Evolutionary conservation across 2,888 invertebrate species (phyloP).

Genomic region (Orthosia gracilis): DNA sequence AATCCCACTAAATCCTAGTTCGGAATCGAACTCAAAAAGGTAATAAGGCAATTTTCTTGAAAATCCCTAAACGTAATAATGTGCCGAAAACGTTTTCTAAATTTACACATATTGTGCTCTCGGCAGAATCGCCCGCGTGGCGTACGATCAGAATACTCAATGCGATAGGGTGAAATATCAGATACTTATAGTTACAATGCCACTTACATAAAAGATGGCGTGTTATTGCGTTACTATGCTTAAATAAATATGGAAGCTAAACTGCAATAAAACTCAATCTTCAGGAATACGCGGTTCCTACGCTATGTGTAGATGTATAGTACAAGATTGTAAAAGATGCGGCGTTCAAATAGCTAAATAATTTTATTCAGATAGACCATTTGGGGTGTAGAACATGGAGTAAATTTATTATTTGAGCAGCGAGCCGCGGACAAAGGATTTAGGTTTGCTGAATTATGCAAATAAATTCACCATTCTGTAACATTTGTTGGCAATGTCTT

Average conservation of each 20-base stretch:
- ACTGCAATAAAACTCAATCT: constrained; percentile 58
- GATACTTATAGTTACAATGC: constrained; percentile 77
- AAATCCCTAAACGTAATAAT: constrained; percentile 91
- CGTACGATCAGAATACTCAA: constrained; percentile 87
- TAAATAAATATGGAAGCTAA: constrained; percentile 58
- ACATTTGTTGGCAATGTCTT: constrained; percentile 91
- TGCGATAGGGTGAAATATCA: constrained; percentile 81
- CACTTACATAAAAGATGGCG: constrained; percentile 72
- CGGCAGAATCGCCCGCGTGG: constrained; percentile 85
- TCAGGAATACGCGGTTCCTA: constrained; percentile 16
- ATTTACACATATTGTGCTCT: constrained; percentile 90
- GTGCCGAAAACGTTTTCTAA: constrained; percentile 90
- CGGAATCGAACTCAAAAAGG: constrained; percentile 87
- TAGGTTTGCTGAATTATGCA: constrained; percentile 90
- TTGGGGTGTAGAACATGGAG: constrained; percentile 87
- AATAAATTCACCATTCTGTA: constrained; percentile 91
- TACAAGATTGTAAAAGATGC: constrained; percentile 70
- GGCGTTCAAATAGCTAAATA: constrained; percentile 85
- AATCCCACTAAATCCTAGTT: constrained; percentile 86
- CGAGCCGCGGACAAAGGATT: constrained; percentile 89
- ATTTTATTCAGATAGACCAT: constrained; percentile 87
- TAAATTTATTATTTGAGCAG: constrained; percentile 89
- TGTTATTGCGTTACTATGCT: constrained; percentile 61
- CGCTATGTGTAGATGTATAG: constrained; percentile 21
- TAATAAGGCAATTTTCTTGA: constrained; percentile 91